Evolutionary conservation across 2,888 invertebrate species (phyloP).

Genomic region (Exocentrus adspersus): DNA sequence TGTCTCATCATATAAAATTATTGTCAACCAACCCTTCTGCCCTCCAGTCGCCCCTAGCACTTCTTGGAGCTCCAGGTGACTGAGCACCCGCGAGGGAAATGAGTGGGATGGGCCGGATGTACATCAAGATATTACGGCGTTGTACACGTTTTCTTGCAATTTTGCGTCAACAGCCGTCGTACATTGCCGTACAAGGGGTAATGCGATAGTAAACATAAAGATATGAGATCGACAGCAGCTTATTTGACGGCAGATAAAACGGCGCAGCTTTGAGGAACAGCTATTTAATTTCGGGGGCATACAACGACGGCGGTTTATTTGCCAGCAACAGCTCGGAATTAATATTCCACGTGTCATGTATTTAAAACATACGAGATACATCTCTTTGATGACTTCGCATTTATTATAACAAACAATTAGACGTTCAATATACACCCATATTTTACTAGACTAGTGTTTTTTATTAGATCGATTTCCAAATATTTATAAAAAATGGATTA

Average conservation of each 20-base stretch:
- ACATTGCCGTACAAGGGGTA: slow-evolving; percentile 47
- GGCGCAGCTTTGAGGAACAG: slow-evolving; percentile 21
- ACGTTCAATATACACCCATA: no score
- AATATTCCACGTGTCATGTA: not conserved
- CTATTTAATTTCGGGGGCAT: slow-evolving; percentile 22
- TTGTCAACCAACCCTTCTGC: not conserved
- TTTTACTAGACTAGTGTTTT: no score
- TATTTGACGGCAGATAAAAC: slow-evolving; percentile 39
- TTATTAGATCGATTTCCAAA: no score
- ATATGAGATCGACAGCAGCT: slow-evolving; percentile 49
- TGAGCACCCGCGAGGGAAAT: slow-evolving; percentile 29
- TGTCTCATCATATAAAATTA: no score
- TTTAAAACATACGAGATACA: not conserved
- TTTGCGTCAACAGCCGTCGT: slow-evolving; percentile 44
- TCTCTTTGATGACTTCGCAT: no score
- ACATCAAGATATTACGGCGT: slow-evolving; percentile 43
- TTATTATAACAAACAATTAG: no score
- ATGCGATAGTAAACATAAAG: slow-evolving; percentile 53
- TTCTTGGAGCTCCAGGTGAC: slow-evolving; percentile 33
- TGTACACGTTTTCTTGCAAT: slow-evolving; percentile 43
- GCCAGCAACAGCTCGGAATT: slow-evolving; percentile 5
- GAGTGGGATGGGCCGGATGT: slow-evolving; percentile 29
- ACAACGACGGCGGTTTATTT: slow-evolving; percentile 6
- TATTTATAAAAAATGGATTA: no score
- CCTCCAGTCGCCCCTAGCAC: slow-evolving; percentile 25